These are phyloP conservation scores for Phodopus roborovskii DNA, from an alignment of 2,113 vertebrate species.

Conservation along the genomic window DNA sequence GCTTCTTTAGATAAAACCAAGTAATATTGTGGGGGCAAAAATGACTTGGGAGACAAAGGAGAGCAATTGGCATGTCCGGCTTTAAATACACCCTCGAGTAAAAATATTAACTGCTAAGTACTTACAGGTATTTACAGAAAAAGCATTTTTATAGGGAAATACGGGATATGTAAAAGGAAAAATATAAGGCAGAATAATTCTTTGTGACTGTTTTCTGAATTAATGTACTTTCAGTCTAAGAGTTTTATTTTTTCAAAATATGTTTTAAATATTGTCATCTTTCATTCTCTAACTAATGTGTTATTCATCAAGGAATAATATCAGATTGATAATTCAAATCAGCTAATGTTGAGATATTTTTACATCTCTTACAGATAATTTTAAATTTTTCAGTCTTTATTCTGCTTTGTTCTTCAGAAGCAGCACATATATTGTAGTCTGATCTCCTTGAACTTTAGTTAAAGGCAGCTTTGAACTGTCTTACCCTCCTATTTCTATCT, in stretches of 20 bases:
- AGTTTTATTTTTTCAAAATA: background rate
- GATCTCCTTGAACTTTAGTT: background rate
- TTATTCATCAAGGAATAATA: background rate
- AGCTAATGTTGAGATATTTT: background rate
- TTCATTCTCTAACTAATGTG: background rate
- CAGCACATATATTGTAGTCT: too few relatives aligned
- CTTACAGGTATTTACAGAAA: constrained; percentile 53
- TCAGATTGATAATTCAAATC: background rate
- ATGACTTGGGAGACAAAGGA: background rate
- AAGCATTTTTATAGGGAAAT: constrained; percentile 19
- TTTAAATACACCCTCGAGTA: constrained; percentile 32
- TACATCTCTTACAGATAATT: background rate
- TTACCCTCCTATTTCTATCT: too few relatives aligned
- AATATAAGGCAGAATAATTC: background rate
- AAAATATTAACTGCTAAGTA: background rate
- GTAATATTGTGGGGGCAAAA: background rate
- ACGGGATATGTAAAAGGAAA: background rate
- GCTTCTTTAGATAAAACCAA: background rate
- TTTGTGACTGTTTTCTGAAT: background rate
- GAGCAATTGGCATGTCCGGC: background rate
- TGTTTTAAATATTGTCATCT: background rate
- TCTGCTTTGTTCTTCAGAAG: background rate
- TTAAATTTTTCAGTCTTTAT: background rate
- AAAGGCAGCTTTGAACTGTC: too few relatives aligned
- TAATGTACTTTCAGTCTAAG: background rate